Conservation (phyloP, 2,888 invertebrate genomes). For the Tyria jacobaeae region DNA sequence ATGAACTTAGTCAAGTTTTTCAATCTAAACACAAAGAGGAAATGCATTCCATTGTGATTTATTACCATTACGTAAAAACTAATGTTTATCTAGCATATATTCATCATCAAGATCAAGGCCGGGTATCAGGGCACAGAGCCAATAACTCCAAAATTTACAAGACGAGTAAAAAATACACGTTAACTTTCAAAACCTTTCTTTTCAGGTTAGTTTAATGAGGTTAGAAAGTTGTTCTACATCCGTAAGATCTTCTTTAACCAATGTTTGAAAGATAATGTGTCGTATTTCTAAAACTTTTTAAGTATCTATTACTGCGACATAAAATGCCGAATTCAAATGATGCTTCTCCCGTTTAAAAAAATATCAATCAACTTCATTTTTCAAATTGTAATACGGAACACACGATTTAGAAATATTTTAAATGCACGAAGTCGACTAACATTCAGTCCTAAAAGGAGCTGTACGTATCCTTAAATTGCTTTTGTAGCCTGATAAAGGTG, state of each 20-base stretch:
- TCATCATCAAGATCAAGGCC: constrained; percentile 55
- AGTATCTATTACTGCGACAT: background rate
- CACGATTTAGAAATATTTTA: constrained; percentile 24
- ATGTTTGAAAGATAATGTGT: background rate
- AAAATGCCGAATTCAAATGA: background rate
- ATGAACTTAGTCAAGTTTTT: background rate
- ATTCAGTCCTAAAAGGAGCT: constrained; percentile 21
- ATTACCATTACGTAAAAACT: constrained; percentile 27
- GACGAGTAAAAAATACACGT: constrained; percentile 23
- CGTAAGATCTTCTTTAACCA: background rate
- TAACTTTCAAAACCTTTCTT: constrained; percentile 22
- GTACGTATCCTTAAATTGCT: constrained; percentile 36
- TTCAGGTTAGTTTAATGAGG: background rate
- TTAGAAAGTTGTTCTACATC: background rate
- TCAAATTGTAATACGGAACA: constrained; percentile 36
- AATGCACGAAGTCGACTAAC: constrained; percentile 21
- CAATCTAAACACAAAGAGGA: background rate
- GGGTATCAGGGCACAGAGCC: constrained; percentile 51
- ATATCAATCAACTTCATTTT: constrained; percentile 28
- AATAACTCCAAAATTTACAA: constrained; percentile 50
- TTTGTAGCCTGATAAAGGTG: constrained; percentile 50
- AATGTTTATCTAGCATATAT: constrained; percentile 47
- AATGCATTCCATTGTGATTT: constrained; percentile 21
- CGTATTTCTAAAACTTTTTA: background rate
- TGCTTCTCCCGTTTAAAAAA: constrained; percentile 12